Evolutionary conservation across 2,888 invertebrate genomes (phyloP).

Genomic region (Clanis bilineata): DNA sequence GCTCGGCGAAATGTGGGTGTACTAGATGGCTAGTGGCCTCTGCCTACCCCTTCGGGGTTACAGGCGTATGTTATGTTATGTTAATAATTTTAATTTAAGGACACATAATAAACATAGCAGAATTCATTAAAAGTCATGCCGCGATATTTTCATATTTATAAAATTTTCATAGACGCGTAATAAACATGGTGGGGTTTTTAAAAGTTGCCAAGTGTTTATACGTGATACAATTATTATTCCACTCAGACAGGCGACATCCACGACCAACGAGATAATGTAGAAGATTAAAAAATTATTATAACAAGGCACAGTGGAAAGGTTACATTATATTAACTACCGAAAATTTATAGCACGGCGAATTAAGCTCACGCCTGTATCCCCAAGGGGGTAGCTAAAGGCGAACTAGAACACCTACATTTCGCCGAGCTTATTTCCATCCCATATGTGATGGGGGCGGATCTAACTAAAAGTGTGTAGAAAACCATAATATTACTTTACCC

Average conservation of each 20-base stretch:
- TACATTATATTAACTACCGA: too few relatives aligned
- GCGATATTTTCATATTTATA: neutral
- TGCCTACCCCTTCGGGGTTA: neutral
- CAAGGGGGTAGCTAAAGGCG: too few relatives aligned
- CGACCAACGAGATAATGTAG: slow-evolving; percentile 15
- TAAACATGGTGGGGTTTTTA: neutral
- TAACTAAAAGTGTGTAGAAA: too few relatives aligned
- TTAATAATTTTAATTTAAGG: neutral
- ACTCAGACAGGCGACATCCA: slow-evolving; percentile 9
- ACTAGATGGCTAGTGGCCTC: too few relatives aligned
- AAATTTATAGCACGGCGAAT: too few relatives aligned
- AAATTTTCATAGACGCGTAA: neutral
- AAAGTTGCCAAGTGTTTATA: slow-evolving; percentile 18
- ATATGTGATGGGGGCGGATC: too few relatives aligned
- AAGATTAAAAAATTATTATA: slow-evolving; percentile 19
- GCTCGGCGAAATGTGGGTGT: too few relatives aligned
- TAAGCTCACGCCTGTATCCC: too few relatives aligned
- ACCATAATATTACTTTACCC: too few relatives aligned
- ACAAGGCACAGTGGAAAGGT: neutral
- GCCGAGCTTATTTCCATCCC: too few relatives aligned
- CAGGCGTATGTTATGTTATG: neutral
- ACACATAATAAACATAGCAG: neutral
- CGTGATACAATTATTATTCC: slow-evolving; percentile 19
- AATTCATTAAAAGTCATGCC: neutral
- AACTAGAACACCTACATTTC: too few relatives aligned